Evolutionary conservation across 1,140 invertebrate species (phyloP).

Genomic region (Drosophila bocki): DNA sequence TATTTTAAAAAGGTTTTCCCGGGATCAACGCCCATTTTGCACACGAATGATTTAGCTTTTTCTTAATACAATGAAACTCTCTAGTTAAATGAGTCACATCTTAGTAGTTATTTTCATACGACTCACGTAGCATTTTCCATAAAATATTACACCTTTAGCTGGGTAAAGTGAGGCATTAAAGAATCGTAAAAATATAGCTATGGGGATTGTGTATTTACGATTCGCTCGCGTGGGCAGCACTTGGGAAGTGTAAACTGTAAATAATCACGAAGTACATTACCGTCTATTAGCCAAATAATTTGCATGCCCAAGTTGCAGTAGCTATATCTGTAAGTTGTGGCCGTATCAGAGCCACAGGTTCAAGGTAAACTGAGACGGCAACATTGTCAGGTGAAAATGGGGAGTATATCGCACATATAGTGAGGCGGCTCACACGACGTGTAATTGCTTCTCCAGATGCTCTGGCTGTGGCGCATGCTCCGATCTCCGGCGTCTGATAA

Average conservation of each 20-base stretch:
- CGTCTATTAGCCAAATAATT: constrained; percentile 68
- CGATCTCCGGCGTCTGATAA: constrained; percentile 62
- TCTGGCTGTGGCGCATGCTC: constrained; percentile 49
- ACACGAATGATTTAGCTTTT: not conserved
- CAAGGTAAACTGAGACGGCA: constrained; percentile 65
- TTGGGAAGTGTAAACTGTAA: constrained; percentile 64
- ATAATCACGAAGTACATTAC: constrained; percentile 63
- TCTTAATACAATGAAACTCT: not conserved
- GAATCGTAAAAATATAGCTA: constrained; percentile 55
- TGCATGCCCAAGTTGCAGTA: constrained; percentile 48
- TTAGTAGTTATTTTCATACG: constrained; percentile 34
- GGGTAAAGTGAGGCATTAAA: constrained; percentile 52
- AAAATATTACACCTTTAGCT: constrained; percentile 47
- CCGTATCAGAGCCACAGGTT: constrained; percentile 32
- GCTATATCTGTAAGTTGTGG: not conserved
- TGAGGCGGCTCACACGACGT: constrained; percentile 40
- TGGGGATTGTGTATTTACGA: constrained; percentile 55
- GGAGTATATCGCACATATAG: constrained; percentile 17
- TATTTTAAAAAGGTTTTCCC: not conserved
- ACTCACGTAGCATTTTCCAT: constrained; percentile 36
- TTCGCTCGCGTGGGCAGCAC: constrained; percentile 58
- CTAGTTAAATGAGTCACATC: not conserved
- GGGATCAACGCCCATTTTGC: not conserved
- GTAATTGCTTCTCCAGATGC: constrained; percentile 67
- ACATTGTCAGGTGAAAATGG: constrained; percentile 40